Evolutionary conservation across 2,113 vertebrate species (phyloP).

Genomic region (Labrus mixtus): DNA sequence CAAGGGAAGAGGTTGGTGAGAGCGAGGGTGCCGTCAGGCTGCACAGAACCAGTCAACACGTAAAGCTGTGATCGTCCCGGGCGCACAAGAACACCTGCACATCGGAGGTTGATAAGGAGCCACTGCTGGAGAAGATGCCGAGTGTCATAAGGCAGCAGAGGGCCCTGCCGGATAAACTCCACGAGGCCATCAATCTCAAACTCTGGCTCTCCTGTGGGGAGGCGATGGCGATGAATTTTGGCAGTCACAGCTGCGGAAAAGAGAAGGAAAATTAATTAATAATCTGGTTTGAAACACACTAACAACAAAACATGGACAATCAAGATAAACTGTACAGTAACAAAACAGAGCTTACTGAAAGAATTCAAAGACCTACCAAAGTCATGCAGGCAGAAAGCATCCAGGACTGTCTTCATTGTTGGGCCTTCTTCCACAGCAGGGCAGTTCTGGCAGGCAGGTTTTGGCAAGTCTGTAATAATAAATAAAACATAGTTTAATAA

Average conservation of each 20-base stretch:
- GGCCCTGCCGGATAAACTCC: slow-evolving; percentile 87
- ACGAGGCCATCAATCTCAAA: slow-evolving; percentile 87
- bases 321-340: background rate
- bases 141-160: slow-evolving; percentile 88
- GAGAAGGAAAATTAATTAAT: background rate
- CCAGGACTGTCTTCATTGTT: slow-evolving; percentile 82
- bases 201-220: slow-evolving; percentile 76
- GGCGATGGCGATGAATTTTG: slow-evolving; percentile 83
- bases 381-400: slow-evolving; percentile 86
- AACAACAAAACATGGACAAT: background rate
- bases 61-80: slow-evolving; percentile 84
- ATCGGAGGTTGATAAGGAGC: slow-evolving; percentile 89
- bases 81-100: slow-evolving; percentile 80
- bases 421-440: slow-evolving; percentile 84
- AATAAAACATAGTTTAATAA: slow-evolving; percentile 26
- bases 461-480: slow-evolving; percentile 83
- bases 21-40: slow-evolving; percentile 74
- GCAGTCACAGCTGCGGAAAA: slow-evolving; percentile 86
- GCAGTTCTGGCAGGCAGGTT: slow-evolving; percentile 89
- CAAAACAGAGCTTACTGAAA: background rate
- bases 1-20: slow-evolving; percentile 87
- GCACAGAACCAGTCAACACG: slow-evolving; percentile 85
- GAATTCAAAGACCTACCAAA: slow-evolving; percentile 85
- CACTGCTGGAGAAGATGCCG: slow-evolving; percentile 87
- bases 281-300: background rate